These are phyloP conservation scores for Discoglossus pictus DNA, from an alignment of 2,797 vertebrate genomes.

Conservation along the genomic window DNA sequence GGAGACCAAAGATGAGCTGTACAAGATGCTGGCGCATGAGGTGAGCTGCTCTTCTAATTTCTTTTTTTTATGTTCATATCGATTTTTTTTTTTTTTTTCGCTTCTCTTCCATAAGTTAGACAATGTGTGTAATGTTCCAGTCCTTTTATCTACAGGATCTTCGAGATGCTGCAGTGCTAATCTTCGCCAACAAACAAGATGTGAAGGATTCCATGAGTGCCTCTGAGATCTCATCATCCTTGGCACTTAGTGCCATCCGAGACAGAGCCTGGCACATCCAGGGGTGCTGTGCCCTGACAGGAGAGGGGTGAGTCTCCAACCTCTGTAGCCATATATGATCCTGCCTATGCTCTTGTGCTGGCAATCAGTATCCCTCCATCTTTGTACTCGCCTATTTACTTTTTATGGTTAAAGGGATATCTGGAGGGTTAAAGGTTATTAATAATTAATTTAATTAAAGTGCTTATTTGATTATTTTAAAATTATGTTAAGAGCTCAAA, in stretches of 20 bases:
- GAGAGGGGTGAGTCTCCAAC: conserved; percentile 80
- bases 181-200: conserved; percentile 87
- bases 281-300: conserved; percentile 82
- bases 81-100: too few relatives aligned
- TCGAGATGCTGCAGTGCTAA: conserved; percentile 73
- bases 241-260: conserved; percentile 78
- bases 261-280: conserved; percentile 83
- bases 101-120: background rate
- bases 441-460: too few relatives aligned
- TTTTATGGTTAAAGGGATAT: too few relatives aligned
- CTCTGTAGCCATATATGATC: too few relatives aligned
- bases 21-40: conserved; percentile 83
- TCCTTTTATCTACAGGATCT: conserved; percentile 68
- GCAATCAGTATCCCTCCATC: too few relatives aligned
- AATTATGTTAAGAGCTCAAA: too few relatives aligned
- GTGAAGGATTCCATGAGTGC: conserved; percentile 80
- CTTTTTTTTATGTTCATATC: too few relatives aligned
- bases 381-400: too few relatives aligned
- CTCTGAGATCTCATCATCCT: conserved; percentile 77
- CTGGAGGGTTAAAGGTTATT: too few relatives aligned
- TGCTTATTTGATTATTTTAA: too few relatives aligned
- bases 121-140: background rate
- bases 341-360: too few relatives aligned
- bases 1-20: conserved; percentile 77
- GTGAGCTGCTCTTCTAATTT: conserved; percentile 56